phyloP scores from a whole-genome alignment of 2,797 vertebrate genomes.

The Cirrhinus molitorella region DNA sequence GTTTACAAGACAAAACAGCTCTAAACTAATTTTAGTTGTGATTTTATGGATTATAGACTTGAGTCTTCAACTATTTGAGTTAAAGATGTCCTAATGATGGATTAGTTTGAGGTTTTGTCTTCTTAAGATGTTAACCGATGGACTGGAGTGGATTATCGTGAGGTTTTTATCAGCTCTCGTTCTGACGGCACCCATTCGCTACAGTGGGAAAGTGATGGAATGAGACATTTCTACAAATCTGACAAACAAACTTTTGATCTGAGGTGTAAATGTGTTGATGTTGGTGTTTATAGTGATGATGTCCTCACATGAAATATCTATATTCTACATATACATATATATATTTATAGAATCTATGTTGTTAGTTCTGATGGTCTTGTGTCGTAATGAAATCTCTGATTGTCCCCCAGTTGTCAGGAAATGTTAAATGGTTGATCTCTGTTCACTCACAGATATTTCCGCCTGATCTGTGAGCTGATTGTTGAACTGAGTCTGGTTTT shows the following conservation, averaged over 20 bases:
- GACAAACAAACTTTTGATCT: neutral
- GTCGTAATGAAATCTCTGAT: neutral
- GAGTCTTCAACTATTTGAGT: no score
- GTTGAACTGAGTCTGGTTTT: no score
- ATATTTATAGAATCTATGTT: neutral
- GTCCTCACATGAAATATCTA: neutral
- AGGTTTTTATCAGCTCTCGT: no score
- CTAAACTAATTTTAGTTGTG: no score
- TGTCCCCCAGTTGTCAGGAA: neutral
- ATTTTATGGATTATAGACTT: no score
- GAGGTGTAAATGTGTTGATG: no score
- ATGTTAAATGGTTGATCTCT: neutral
- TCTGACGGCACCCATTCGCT: neutral
- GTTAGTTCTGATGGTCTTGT: conserved; percentile 14
- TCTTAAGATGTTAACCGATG: no score
- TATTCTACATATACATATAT: conserved; percentile 3
- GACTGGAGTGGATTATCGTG: no score
- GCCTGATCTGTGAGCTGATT: neutral
- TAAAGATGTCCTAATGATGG: no score
- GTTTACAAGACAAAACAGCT: no score
- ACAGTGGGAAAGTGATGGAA: neutral
- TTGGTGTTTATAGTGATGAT: conserved; percentile 14
- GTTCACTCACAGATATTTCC: no score
- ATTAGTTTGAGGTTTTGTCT: no score
- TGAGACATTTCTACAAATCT: neutral